Base-by-base conservation (phyloP, 2,888 invertebrate species). In the Aradus depressus region DNA sequence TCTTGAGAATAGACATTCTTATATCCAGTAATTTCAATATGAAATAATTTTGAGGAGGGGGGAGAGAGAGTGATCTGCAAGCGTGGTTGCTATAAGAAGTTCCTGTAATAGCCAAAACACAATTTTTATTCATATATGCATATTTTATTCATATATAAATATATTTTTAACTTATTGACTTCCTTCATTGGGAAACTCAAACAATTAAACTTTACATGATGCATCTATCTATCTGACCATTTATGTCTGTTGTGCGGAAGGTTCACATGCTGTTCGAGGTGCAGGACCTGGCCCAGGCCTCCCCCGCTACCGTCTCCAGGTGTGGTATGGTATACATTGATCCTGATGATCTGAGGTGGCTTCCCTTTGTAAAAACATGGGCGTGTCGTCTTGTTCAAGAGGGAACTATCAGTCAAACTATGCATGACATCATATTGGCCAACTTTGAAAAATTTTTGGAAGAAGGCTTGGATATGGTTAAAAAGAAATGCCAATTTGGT, bases 201-300 rank as follows among this genome's bases (percentile, higher is more conserved):
- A n/a, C n/a, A n/a, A n/a, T n/a, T n/a, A n/a, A n/a, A n/a, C n/a
- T n/a, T n/a, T n/a, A n/a, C n/a, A n/a, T n/a, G n/a, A n/a, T n/a
- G n/a, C n/a, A n/a, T n/a, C n/a, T n/a, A n/a, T n/a, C n/a, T n/a
- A n/a, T n/a, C n/a, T n/a, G n/a, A n/a, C n/a, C n/a, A n/a, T n/a
- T n/a, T n/a, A n/a, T n/a, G n/a, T n/a, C n/a, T n/a, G n/a, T 18
- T 39, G 18, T 42, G 22, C 28, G 10, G 23, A 42, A 60, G 60
- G 58, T 91, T 1, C 89, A 88, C 62, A 89, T 91, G 88, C 68
- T 91, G 18, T 91, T 91, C 66, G 86, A 87, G 72, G 78, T 78
- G 6, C 80, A 84, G 63, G 90, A 91, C 67, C 70, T 91, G 48
- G 76, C 87, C 0, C 90, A 90, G 65, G 91, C 91, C 1, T 90